Base-by-base conservation (phyloP, 2,888 invertebrate genomes). In the Papilio elwesi region DNA sequence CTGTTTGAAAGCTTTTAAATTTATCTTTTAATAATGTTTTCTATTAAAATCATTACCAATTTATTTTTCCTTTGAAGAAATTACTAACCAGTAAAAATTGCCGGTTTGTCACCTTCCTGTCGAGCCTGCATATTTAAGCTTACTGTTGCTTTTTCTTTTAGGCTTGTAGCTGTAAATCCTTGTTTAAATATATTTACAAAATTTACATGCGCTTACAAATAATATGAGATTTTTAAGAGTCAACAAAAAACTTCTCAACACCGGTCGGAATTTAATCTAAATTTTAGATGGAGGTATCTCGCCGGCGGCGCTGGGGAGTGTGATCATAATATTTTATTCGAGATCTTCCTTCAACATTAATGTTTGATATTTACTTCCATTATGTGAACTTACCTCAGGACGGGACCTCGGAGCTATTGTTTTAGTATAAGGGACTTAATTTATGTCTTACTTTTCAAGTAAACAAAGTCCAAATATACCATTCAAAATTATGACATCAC, bases 261-360 rank as follows among this genome's bases (percentile, higher is more conserved):
- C 38, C 36, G 38, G n/a, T 15, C 49, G 52, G 16, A 71, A 38
- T 71, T 71, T 57, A 71, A 71, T 71, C 66, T 66, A 66, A 66
- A 71, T 71, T 71, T 66, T 52, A 59, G 66, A 71, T 71, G 43
- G 59, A 26, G 49, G 47, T 43, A 57, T 51, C 59, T 57, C 71
- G 51, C 57, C 65, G 36, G 57, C 38, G 43, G 71, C 66, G 51
- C 26, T 51, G 59, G 43, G 43, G 59, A 66, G 43, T 66, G 51
- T 68, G 49, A 66, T 65, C 53, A 65, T 71, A 66, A 71, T 59
- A 71, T 59, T 71, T 59, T 59, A 59, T 71, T 59, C 57, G 66
- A 66, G 49, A 51, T 66, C 51, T 38, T 51, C 51, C 15, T 51
- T 57, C 43, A 71, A 71, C 16, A 49, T 71, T 71, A 71, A 66